Evolutionary conservation across 2,113 vertebrate species (phyloP).

Genomic region (Cyphomyrus discorhynchus): DNA sequence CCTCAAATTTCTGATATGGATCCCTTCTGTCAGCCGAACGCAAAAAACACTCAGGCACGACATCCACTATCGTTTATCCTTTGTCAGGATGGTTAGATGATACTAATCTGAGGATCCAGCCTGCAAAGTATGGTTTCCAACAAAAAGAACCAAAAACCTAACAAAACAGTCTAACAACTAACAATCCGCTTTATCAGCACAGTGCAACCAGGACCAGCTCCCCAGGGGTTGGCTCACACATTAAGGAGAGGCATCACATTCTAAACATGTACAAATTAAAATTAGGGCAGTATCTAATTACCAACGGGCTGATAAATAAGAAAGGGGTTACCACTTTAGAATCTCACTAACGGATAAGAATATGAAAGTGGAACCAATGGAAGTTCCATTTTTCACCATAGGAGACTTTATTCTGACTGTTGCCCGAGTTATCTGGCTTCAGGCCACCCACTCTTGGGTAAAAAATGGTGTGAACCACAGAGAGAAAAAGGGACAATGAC

Average conservation of each 20-base stretch:
- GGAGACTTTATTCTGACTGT: not conserved
- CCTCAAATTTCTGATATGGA: not conserved
- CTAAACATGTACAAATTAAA: not conserved
- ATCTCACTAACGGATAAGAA: slow-evolving; percentile 5
- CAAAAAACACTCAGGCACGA: not conserved
- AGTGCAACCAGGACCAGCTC: not conserved
- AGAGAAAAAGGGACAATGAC: not conserved
- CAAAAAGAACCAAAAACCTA: not conserved
- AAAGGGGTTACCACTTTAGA: slow-evolving; percentile 13
- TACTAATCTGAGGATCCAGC: not conserved
- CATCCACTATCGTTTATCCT: not conserved
- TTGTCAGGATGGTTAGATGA: not conserved
- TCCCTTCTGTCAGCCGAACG: not conserved
- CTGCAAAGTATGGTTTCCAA: not conserved
- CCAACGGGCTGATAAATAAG: not conserved
- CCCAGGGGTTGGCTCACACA: not conserved
- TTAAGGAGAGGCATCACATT: not conserved
- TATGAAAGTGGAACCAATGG: not conserved
- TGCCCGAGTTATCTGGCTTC: not conserved
- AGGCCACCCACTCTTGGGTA: not conserved
- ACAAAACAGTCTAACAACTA: not conserved
- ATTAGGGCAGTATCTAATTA: not conserved
- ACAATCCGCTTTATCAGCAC: not conserved
- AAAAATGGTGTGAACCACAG: not conserved
- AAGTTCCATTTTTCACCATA: not conserved